phyloP scores from a whole-genome alignment of 2,888 invertebrate genomes.

The Sphecodes monilicornis region DNA sequence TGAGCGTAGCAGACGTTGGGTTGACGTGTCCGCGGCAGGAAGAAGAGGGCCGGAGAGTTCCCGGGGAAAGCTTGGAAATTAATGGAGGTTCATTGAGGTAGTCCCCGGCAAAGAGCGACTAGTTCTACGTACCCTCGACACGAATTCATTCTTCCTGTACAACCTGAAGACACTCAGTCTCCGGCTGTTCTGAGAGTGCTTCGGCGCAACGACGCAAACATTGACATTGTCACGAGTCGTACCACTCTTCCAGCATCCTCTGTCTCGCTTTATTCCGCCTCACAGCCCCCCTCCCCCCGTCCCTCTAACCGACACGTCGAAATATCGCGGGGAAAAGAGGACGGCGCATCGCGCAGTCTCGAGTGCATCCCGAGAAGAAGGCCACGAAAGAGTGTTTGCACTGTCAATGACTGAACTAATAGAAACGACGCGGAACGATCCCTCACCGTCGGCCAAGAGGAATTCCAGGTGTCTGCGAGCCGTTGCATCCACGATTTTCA shows the following conservation, averaged over 20 bases:
- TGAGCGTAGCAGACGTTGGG: conserved; percentile 22
- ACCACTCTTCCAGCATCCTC: conserved; percentile 43
- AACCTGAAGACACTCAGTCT: conserved; percentile 70
- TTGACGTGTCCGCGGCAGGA: conserved; percentile 43
- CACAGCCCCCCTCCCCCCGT: background rate
- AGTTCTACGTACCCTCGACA: conserved; percentile 69
- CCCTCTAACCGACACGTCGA: conserved; percentile 40
- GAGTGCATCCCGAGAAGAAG: conserved; percentile 60
- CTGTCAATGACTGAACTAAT: conserved; percentile 76
- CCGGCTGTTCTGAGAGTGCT: conserved; percentile 66
- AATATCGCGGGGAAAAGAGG: conserved; percentile 43
- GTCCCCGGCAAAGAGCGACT: conserved; percentile 68
- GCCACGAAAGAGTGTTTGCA: conserved; percentile 71
- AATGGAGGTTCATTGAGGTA: conserved; percentile 73
- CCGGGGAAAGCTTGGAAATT: conserved; percentile 61
- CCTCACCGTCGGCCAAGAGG: conserved; percentile 44
- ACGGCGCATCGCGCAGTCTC: conserved; percentile 37
- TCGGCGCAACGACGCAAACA: conserved; percentile 77
- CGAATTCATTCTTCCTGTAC: conserved; percentile 68
- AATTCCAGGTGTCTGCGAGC: conserved; percentile 62
- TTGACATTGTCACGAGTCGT: conserved; percentile 78
- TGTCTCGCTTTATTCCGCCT: background rate
- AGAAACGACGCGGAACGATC: conserved; percentile 65
- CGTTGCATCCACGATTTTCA: conserved; percentile 46
- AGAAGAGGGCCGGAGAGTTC: conserved; percentile 32